These are phyloP conservation scores for Promerops cafer DNA, from an alignment of 2,113 vertebrate genomes.

Conservation along the genomic window DNA sequence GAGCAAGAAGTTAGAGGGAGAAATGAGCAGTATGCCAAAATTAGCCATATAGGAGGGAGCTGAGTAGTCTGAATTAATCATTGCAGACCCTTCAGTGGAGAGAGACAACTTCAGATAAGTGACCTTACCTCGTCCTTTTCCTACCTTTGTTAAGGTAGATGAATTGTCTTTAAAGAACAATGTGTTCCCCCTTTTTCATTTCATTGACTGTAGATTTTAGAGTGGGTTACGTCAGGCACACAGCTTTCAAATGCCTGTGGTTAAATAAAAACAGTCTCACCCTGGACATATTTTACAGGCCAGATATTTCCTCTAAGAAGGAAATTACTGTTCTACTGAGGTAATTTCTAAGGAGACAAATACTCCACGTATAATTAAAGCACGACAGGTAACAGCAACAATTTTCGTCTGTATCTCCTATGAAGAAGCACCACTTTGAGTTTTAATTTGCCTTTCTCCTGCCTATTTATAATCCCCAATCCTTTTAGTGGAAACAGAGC, in stretches of 20 bases:
- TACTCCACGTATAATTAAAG: neutral
- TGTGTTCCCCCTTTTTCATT: neutral
- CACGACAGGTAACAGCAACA: neutral
- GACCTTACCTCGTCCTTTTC: neutral
- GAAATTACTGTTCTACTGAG: neutral
- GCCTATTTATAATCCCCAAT: neutral
- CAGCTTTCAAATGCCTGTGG: neutral
- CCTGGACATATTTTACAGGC: neutral
- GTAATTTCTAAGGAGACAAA: neutral
- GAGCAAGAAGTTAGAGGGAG: neutral
- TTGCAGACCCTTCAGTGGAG: neutral
- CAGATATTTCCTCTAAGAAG: neutral
- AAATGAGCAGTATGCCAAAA: neutral
- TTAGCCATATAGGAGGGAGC: neutral
- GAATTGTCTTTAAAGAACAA: neutral
- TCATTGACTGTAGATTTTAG: neutral
- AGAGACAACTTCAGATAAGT: neutral
- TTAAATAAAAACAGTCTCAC: neutral
- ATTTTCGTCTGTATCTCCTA: neutral
- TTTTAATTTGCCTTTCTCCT: neutral
- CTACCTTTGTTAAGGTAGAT: neutral
- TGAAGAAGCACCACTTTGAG: neutral
- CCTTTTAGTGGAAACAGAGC: constrained; percentile 27
- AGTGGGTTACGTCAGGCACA: neutral
- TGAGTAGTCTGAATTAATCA: neutral